phyloP scores from a whole-genome alignment of 2,113 vertebrate genomes.

The Oreochromis niloticus region DNA sequence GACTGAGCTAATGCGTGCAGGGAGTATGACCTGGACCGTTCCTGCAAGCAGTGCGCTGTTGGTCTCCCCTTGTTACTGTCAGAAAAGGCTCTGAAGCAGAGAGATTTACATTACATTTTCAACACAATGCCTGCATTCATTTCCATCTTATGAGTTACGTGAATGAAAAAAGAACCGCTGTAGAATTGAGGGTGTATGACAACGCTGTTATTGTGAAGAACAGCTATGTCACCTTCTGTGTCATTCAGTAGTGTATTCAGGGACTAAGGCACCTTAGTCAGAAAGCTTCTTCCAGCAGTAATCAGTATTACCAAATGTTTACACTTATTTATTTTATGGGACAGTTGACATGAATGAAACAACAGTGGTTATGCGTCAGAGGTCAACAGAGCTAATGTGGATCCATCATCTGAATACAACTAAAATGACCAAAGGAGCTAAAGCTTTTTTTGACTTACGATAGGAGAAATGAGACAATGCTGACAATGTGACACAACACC shows the following conservation, averaged over 20 bases:
- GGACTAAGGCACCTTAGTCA: not conserved
- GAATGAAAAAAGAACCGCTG: not conserved
- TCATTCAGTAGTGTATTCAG: not conserved
- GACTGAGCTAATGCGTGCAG: slow-evolving; percentile 9
- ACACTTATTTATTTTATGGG: not conserved
- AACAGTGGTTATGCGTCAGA: not conserved
- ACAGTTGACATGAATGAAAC: not conserved
- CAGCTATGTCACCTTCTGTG: not conserved
- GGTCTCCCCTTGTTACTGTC: not conserved
- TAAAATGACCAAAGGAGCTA: not conserved
- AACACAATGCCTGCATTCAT: slow-evolving; percentile 44
- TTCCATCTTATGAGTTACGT: slow-evolving; percentile 5
- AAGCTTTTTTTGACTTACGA: not conserved
- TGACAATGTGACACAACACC: not conserved
- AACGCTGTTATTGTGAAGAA: slow-evolving; percentile 16
- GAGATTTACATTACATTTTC: not conserved
- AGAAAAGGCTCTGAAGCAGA: not conserved
- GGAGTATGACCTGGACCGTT: slow-evolving; percentile 3
- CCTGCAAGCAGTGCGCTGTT: not conserved
- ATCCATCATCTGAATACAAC: not conserved
- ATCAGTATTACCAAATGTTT: not conserved
- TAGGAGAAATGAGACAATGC: not conserved
- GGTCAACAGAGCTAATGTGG: not conserved
- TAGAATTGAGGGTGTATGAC: not conserved
- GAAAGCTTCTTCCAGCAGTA: not conserved